Evolutionary conservation across 1,140 invertebrate genomes (phyloP), one percentile per base, ranked within the genome.

Genomic region (Drosophila bipectinata): DNA sequence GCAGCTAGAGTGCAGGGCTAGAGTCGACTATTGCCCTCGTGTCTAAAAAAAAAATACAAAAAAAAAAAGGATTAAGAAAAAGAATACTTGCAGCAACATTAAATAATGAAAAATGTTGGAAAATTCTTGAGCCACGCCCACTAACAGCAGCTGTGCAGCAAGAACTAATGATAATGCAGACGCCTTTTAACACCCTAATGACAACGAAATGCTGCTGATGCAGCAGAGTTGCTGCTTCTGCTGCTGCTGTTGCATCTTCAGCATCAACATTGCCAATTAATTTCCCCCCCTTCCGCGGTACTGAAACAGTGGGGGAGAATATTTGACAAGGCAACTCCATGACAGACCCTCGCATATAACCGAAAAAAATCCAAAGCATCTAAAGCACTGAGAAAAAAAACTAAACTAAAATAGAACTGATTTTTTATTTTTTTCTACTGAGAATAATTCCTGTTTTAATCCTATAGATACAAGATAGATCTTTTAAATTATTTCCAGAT

Each of bases 81-180:
- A n/a, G 26, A 28, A 28, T 7, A 37, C 57, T 58, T 41, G 60
- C 51, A 21, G 62, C 62, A 45, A 28, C 73, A 60, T 76, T 76
- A 81, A 81, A 81, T 67, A 77, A 84, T 79, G 66, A 67, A 72
- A 72, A 76, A 74, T 85, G 72, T 73, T 69, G 55, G 62, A 67
- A 67, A 69, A 77, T 75, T 72, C 68, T 47, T 49, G 26, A n/a
- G 47, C 60, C 77, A 80, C 77, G 77, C 77, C 79, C 72, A 76
- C 51, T 60, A 41, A 37, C 55, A 41, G 49, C 58, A 41, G 49
- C 60, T 34, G 55, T 34, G 30, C 51, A 32, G 73, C 53, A 30
- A 55, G 48, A 39, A 67, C 81, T 73, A 85, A 84, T 85, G 80
- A 77, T 69, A 80, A 57, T 74, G 60, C 71, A 62, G 77, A 59